phyloP scores from a whole-genome alignment of 2,888 invertebrate genomes.

The Ceraclea dissimilis region DNA sequence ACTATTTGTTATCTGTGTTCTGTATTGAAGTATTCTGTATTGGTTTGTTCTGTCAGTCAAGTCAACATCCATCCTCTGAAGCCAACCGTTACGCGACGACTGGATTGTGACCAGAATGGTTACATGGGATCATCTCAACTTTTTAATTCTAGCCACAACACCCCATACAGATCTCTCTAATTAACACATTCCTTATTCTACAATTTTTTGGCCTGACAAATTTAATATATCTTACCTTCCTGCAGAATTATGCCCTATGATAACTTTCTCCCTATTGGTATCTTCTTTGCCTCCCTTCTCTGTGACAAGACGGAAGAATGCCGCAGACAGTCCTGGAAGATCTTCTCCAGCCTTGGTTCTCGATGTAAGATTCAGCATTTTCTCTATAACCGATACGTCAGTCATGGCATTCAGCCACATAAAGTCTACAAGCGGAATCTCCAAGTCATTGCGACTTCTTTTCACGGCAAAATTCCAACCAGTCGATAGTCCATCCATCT shows the following conservation, averaged over 20 bases:
- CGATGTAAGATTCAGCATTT: conserved; percentile 41
- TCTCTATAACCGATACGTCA: conserved; percentile 65
- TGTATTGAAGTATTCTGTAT: too few species aligned
- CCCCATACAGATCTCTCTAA: too few species aligned
- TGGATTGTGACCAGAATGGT: too few species aligned
- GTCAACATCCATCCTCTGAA: too few species aligned
- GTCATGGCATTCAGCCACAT: conserved; percentile 68
- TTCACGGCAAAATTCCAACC: conserved; percentile 67
- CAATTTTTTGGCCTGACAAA: too few species aligned
- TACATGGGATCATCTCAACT: too few species aligned
- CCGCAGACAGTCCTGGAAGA: conserved; percentile 49
- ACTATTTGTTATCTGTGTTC: too few species aligned
- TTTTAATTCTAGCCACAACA: too few species aligned
- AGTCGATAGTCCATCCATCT: conserved; percentile 68
- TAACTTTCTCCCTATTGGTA: conserved; percentile 46
- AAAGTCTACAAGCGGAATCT: conserved; percentile 56
- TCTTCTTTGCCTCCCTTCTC: conserved; percentile 34
- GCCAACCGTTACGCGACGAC: too few species aligned
- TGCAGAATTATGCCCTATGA: conserved; percentile 74
- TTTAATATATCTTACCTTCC: conserved; percentile 55
- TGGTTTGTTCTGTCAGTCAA: too few species aligned
- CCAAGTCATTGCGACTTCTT: conserved; percentile 54
- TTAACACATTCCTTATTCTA: too few species aligned
- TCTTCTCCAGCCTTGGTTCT: conserved; percentile 33
- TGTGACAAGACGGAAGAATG: conserved; percentile 54